Evolutionary conservation across 2,888 invertebrate species (phyloP).

Genomic region (Ormyrus pomaceus): DNA sequence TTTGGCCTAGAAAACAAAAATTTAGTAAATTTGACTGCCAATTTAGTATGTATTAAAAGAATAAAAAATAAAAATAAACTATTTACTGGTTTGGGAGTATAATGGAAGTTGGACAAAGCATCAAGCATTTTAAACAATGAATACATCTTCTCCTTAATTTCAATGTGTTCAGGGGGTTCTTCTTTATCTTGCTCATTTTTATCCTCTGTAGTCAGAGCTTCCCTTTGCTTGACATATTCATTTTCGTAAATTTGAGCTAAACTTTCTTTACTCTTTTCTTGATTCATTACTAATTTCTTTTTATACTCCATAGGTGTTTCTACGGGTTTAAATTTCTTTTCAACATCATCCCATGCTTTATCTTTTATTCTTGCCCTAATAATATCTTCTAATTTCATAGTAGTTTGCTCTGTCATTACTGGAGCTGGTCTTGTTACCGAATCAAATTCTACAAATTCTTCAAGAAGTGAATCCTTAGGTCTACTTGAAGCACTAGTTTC

Average conservation of each 20-base stretch:
- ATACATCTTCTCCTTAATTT: slow-evolving; percentile 86
- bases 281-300: slow-evolving; percentile 91
- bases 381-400: slow-evolving; percentile 90
- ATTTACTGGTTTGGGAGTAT: slow-evolving; percentile 88
- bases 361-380: slow-evolving; percentile 95
- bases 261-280: slow-evolving; percentile 95
- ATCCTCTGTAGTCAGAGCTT: slow-evolving; percentile 77
- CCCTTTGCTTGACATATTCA: slow-evolving; percentile 85
- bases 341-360: slow-evolving; percentile 95
- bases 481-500: slow-evolving; percentile 88
- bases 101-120: slow-evolving; percentile 95
- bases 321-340: slow-evolving; percentile 88
- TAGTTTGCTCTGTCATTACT: slow-evolving; percentile 93
- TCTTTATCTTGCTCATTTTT: slow-evolving; percentile 79
- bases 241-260: slow-evolving; percentile 96
- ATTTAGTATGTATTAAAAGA: neutral
- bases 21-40: no score
- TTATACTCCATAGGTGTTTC: slow-evolving; percentile 90
- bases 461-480: slow-evolving; percentile 94
- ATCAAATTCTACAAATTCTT: slow-evolving; percentile 95
- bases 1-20: slow-evolving; percentile 77
- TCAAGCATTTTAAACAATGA: slow-evolving; percentile 91
- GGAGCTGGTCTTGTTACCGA: slow-evolving; percentile 90
- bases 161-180: slow-evolving; percentile 86
- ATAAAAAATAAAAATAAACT: neutral